phyloP scores from a whole-genome alignment of 2,888 invertebrate genomes.

The Cosmia trapezina region DNA sequence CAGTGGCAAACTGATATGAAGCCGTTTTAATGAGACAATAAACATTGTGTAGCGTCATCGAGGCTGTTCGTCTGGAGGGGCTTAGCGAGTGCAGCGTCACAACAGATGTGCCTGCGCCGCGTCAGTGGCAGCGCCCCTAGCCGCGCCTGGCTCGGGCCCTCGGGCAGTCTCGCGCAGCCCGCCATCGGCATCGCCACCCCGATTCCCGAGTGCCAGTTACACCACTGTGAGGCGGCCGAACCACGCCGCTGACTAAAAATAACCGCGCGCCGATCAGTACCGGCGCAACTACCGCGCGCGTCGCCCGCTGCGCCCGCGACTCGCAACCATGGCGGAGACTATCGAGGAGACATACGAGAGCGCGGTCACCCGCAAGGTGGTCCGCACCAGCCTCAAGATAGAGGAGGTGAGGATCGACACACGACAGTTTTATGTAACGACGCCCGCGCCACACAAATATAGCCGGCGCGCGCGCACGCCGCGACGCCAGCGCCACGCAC shows the following conservation, averaged over 20 bases:
- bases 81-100: conserved; percentile 54
- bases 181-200: conserved; percentile 71
- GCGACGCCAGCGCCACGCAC: conserved; percentile 78
- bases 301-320: conserved; percentile 87
- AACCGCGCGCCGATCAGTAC: conserved; percentile 86
- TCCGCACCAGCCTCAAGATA: conserved; percentile 93
- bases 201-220: conserved; percentile 73
- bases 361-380: conserved; percentile 93
- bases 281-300: conserved; percentile 88
- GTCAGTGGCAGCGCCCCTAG: conserved; percentile 57
- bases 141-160: conserved; percentile 52
- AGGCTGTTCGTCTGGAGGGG: conserved; percentile 55
- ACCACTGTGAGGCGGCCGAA: conserved; percentile 71
- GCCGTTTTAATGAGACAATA: conserved; percentile 21
- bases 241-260: conserved; percentile 87
- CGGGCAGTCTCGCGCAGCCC: conserved; percentile 64
- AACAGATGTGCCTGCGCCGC: conserved; percentile 52
- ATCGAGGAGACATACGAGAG: conserved; percentile 93
- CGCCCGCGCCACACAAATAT: conserved; percentile 85
- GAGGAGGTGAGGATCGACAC: conserved; percentile 92
- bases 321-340: conserved; percentile 92
- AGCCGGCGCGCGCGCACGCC: conserved; percentile 76
- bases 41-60: conserved; percentile 45
- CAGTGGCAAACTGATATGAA: conserved; percentile 17
- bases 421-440: conserved; percentile 85